Evolutionary conservation across 2,888 invertebrate species (phyloP).

Genomic region (Calephelis perditalis): DNA sequence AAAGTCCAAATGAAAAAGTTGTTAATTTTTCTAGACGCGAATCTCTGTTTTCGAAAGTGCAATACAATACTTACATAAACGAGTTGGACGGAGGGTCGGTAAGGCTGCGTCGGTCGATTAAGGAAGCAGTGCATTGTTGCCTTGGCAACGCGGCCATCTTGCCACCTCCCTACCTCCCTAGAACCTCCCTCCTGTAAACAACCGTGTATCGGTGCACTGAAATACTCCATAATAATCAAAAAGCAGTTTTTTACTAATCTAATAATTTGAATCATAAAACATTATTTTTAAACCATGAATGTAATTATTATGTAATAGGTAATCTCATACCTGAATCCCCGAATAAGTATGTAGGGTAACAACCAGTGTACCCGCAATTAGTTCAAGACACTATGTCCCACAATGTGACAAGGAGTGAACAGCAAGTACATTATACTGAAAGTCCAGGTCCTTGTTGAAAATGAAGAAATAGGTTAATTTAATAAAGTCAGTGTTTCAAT

Average conservation of each 20-base stretch:
- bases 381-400: too few relatives aligned
- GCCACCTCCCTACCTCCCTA: constrained; percentile 47
- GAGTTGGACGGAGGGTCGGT: constrained; percentile 49
- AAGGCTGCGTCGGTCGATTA: constrained; percentile 74
- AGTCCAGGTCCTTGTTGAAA: too few relatives aligned
- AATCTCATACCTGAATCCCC: too few relatives aligned
- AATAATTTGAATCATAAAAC: background rate
- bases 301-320: too few relatives aligned
- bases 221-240: constrained; percentile 32
- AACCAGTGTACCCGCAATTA: too few relatives aligned
- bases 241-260: constrained; percentile 4
- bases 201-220: constrained; percentile 75
- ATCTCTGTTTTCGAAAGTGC: constrained; percentile 49
- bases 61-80: constrained; percentile 73
- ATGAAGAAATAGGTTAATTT: too few relatives aligned
- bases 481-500: too few relatives aligned
- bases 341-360: too few relatives aligned
- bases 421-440: too few relatives aligned
- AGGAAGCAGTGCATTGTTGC: constrained; percentile 77
- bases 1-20: constrained; percentile 40
- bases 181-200: constrained; percentile 65
- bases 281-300: too few relatives aligned
- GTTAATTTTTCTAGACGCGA: constrained; percentile 26
- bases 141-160: constrained; percentile 75
- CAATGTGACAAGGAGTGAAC: too few relatives aligned